Base-by-base conservation (phyloP, 1,140 invertebrate genomes). In the Drosophila tropicalis region DNA sequence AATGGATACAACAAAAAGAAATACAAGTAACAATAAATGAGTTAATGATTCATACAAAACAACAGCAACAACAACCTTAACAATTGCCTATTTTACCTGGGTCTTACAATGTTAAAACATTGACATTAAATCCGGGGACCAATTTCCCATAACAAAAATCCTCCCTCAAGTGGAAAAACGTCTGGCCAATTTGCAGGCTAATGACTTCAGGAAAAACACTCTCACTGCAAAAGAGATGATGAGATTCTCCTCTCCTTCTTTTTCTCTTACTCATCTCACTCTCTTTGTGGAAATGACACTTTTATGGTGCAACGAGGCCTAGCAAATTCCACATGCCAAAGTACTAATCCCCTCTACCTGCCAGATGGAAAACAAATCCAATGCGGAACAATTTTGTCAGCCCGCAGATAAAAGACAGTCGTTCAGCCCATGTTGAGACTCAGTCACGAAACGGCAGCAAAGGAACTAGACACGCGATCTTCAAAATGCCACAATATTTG, bases 171-270 rank as follows among this genome's bases (percentile, higher is more conserved):
- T 75, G 85, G 84, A 87, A 87, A 87, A 87, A 84, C 74, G 80
- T 56, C 62, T 62, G 71, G 40, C 25, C 70, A 78, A 80, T 89
- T 82, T 80, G 69, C 19, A 83, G 84, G 84, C 84, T 87, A 87
- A 89, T 84, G 84, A 89, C 84, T 89, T 70, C 81, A 89, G 84
- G 84, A 89, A 87, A 87, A 76, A 87, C 83, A 84, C 84, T 87
- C 79, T 81, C 76, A 60, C 62, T 81, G 15, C 36, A 9, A 62
- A 17, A 44, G 64, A 29, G 29, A 29, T 5, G 29, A 51, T 51
- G 9, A 51, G 9, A 51, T 19, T 22, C 44, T 51, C 39, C 39
- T 72, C 41, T 36, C 55, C 7, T 34, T 34, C 32, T 44, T 10
- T 55, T 51, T 9, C 44, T 25, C 39, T 68, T 41, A 36, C 55